Evolutionary conservation across 2,888 invertebrate genomes (phyloP).

Genomic region (Hipparchia semele): DNA sequence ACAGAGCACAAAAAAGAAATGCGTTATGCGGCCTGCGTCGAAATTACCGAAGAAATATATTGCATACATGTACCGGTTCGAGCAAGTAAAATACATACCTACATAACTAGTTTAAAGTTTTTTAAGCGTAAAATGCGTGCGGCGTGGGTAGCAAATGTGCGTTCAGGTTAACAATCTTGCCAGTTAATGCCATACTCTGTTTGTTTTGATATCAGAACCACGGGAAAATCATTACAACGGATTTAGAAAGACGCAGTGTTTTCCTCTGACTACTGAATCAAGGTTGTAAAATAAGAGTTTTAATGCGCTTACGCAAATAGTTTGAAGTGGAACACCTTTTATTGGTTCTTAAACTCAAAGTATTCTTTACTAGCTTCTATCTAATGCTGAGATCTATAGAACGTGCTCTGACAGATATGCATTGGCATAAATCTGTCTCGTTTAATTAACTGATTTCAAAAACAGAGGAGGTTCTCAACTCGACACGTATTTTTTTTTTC

Average conservation of each 20-base stretch:
- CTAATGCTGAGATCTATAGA: no score
- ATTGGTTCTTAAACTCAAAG: constrained; percentile 8
- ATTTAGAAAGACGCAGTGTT: constrained; percentile 37
- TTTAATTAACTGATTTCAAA: no score
- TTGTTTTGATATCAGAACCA: constrained; percentile 67
- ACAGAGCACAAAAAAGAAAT: no score
- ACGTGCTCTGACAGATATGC: no score
- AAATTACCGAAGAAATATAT: no score
- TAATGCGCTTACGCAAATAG: constrained; percentile 18
- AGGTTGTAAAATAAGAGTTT: constrained; percentile 20
- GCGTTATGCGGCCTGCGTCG: no score
- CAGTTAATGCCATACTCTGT: constrained; percentile 43
- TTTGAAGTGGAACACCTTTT: constrained; percentile 10
- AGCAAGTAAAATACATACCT: no score
- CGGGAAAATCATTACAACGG: constrained; percentile 52
- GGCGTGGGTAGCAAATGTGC: neutral
- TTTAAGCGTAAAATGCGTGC: neutral
- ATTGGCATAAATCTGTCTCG: no score
- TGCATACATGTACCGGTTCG: no score
- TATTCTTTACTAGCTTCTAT: neutral
- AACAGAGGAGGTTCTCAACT: no score
- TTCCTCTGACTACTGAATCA: constrained; percentile 13
- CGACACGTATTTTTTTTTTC: no score
- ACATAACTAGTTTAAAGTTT: no score
- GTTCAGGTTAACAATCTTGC: neutral